A percentile compares a stretch with the other conserved stretches of the same genome.
Conservation (phyloP, 2,113 vertebrate genomes). For the Varanus salvator region DNA sequence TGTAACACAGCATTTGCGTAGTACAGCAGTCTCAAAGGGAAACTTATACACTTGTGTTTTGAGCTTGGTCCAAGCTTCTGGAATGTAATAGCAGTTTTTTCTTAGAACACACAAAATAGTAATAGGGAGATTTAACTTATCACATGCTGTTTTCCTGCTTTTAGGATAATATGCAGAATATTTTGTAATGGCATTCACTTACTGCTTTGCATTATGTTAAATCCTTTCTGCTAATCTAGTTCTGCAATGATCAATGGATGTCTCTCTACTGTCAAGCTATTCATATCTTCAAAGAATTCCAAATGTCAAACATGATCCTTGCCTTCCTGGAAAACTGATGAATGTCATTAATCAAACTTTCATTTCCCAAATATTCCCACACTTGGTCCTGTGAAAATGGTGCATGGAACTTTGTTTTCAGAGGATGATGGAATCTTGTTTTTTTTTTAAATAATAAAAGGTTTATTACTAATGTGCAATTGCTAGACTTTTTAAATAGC, state of each 20-base stretch:
- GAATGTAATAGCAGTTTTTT: conserved; percentile 6
- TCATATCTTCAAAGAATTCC: conserved; percentile 22
- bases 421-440: background rate
- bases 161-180: background rate
- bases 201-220: accelerated
- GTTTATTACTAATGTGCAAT: background rate
- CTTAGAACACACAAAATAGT: conserved; percentile 42
- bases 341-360: conserved; percentile 33
- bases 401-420: background rate
- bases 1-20: accelerated
- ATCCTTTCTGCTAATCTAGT: conserved; percentile 9
- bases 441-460: background rate
- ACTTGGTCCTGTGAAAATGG: conserved; percentile 18
- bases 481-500: conserved; percentile 18
- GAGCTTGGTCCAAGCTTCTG: conserved; percentile 10
- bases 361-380: conserved; percentile 6
- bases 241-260: background rate
- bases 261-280: conserved; percentile 1
- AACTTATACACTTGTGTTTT: background rate
- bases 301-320: background rate
- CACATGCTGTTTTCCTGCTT: background rate
- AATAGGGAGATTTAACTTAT: conserved; percentile 19
- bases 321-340: background rate
- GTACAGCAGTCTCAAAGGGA: background rate
- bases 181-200: background rate